phyloP scores from a whole-genome alignment of 2,797 vertebrate genomes.

The Loris lydekkerianus region DNA sequence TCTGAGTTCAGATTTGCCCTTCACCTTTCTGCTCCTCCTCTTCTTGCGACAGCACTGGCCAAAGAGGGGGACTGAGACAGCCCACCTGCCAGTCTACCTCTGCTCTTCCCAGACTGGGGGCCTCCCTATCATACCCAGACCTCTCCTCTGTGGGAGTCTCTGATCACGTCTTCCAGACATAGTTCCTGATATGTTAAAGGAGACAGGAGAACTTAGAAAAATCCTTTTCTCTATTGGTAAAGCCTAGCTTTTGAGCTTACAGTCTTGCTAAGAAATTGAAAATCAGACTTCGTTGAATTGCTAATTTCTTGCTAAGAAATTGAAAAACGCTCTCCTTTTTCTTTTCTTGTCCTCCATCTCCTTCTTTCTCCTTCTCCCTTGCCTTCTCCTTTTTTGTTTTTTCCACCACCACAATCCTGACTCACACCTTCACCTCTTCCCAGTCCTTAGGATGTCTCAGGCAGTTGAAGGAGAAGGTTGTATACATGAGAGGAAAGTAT shows the following conservation, averaged over 20 bases:
- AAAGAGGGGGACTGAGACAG: neutral
- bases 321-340: neutral
- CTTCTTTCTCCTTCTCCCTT: no score
- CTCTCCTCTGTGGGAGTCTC: neutral
- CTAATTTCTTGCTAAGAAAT: neutral
- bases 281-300: neutral
- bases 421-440: neutral
- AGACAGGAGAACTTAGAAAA: slow-evolving; percentile 5
- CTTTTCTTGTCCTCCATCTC: neutral
- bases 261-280: slow-evolving; percentile 30
- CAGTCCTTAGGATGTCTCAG: neutral
- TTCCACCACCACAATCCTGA: neutral
- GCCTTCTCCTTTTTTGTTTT: neutral
- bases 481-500: neutral
- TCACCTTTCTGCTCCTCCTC: no score
- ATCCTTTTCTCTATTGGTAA: slow-evolving; percentile 15
- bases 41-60: neutral
- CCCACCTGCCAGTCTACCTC: neutral
- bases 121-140: neutral
- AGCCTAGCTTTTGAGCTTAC: neutral
- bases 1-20: neutral
- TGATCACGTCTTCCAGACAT: neutral
- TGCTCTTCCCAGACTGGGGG: neutral
- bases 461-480: neutral
- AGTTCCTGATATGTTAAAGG: neutral